These are phyloP conservation scores for Mactromeris polynyma DNA, from an alignment of 2,888 invertebrate species.

Conservation along the genomic window DNA sequence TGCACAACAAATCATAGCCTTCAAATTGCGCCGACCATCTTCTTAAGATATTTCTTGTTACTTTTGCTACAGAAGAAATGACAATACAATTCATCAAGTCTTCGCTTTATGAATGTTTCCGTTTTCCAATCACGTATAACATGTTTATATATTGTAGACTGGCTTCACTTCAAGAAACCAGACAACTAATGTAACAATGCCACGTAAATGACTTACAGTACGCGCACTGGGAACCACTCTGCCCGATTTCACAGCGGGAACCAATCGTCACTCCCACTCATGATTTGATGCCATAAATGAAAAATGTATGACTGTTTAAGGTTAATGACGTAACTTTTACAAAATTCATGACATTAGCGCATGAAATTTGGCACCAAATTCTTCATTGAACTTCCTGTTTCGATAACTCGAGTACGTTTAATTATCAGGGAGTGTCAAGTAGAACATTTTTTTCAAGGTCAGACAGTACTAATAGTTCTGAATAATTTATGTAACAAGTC, in stretches of 20 bases:
- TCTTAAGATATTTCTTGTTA: too few species aligned
- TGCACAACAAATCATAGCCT: too few species aligned
- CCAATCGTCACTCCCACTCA: constrained; percentile 25
- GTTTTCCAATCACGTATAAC: too few species aligned
- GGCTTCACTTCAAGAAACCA: too few species aligned
- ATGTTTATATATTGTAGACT: too few species aligned
- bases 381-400: neutral
- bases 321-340: neutral
- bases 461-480: neutral
- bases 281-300: neutral
- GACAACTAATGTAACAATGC: too few species aligned
- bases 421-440: neutral
- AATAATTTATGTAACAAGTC: too few species aligned
- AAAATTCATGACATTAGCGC: neutral
- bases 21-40: too few species aligned
- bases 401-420: neutral
- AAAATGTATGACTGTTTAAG: neutral
- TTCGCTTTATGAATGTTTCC: too few species aligned
- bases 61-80: too few species aligned
- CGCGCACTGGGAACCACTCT: neutral
- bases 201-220: neutral
- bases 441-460: neutral
- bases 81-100: too few species aligned
- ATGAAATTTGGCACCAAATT: neutral
- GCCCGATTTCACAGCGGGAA: neutral